A percentile compares a stretch with the other conserved stretches of the same genome.
Evolutionary conservation across 2,797 vertebrate species (phyloP).

Genomic region (Euphonia xanthogaster): DNA sequence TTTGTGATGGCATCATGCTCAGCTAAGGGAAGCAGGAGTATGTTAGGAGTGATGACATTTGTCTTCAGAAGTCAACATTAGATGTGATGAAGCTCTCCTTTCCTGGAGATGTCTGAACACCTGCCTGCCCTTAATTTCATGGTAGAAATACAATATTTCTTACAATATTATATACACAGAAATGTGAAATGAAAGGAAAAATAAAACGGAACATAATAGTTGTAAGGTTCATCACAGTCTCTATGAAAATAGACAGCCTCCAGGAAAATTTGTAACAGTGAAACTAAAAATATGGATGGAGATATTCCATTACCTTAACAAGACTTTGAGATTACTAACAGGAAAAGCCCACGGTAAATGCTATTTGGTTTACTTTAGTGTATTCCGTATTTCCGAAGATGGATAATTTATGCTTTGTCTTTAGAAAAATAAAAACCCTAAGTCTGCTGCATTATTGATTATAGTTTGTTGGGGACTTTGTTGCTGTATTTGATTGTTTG

Average conservation of each 20-base stretch:
- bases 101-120: background rate
- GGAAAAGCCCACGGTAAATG: background rate
- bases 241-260: background rate
- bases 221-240: background rate
- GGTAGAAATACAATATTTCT: background rate
- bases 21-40: background rate
- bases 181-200: background rate
- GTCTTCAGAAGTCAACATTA: background rate
- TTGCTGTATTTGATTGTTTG: background rate
- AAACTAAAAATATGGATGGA: background rate
- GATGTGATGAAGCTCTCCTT: accelerated
- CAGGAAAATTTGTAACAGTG: background rate
- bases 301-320: background rate
- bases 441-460: background rate
- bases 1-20: background rate
- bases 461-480: accelerated
- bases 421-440: background rate
- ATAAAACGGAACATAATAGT: accelerated
- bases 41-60: accelerated
- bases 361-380: background rate
- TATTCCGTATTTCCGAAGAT: background rate
- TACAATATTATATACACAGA: background rate
- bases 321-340: background rate
- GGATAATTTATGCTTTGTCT: background rate
- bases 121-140: background rate